Base-by-base conservation (phyloP, 2,797 vertebrate species). In the Potorous gilbertii region DNA sequence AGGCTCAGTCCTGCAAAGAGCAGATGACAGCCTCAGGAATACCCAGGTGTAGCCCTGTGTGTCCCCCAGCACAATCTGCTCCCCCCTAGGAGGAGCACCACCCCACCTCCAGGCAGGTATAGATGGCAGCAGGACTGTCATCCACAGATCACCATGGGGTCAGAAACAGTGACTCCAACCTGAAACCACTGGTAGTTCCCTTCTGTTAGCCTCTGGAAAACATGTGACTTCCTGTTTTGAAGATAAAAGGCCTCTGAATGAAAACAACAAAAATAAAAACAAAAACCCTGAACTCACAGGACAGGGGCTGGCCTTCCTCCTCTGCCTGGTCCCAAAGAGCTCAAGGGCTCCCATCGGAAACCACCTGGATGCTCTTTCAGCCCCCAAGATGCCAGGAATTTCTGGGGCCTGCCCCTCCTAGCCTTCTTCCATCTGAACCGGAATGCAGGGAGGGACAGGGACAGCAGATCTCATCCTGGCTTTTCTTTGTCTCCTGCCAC, bases 231-330 rank as follows among this genome's bases (percentile, higher is more conserved):
- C 91, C 93, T 93, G 91, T 3, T 0, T 54, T 90, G 90, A 0
- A 92, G 97, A 96, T 97, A 96, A 96, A 94, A 91, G 94, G 16
- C 97, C 56, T 97, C 92, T 16, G 52, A 90, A 90, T 54, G 40
- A 90, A 90, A 90, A 90, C 54, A 90, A 34, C 40, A 46, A 81
- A 81, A 90, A 54, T 27, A 55, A 90, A 90, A 90, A 90, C 74
- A 46, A 81, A 81, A 90, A 90, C 29, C 52, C 90, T 34, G 50
- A 90, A 34, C 90, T 54, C 31, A 12, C 29, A 34, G 31, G 31
- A 55, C 52, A 54, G 50, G 14, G 28, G 52, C 50, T 54, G 50
- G 28, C 50, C 28, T 55, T 55, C 90, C 54, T 54, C 28, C 90
- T 31, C 90, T 34, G 29, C 90, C 90, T 54, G 29, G 3, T 90